Evolutionary conservation across 2,113 vertebrate species (phyloP).

Genomic region (Leptosomus discolor): DNA sequence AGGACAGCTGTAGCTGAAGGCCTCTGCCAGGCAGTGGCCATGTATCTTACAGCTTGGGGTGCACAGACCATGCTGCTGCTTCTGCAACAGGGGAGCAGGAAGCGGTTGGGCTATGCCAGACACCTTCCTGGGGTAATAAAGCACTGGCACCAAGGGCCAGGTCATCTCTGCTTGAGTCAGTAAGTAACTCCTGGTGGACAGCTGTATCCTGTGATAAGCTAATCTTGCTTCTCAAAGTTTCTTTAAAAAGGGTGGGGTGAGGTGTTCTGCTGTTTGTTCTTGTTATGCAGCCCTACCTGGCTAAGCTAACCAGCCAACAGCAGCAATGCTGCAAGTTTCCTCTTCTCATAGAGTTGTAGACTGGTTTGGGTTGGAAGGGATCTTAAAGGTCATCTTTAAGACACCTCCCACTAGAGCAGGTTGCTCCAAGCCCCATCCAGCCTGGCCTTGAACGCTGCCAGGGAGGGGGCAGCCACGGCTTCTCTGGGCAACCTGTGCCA

Average conservation of each 20-base stretch:
- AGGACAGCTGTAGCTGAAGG: not conserved
- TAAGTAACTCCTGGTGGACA: too few relatives aligned
- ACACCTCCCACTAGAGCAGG: not conserved
- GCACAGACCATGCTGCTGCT: fast-evolving
- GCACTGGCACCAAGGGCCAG: not conserved
- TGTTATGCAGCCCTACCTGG: not conserved
- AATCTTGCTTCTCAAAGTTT: not conserved
- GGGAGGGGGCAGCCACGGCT: too few relatives aligned
- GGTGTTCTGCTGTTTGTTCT: not conserved
- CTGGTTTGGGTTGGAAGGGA: not conserved
- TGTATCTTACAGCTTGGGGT: not conserved
- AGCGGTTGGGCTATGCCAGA: not conserved
- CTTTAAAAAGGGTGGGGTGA: not conserved
- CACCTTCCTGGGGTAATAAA: too few relatives aligned
- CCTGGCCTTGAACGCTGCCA: too few relatives aligned
- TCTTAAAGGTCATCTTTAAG: not conserved
- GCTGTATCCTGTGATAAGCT: not conserved
- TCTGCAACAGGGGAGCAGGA: not conserved
- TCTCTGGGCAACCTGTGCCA: too few relatives aligned
- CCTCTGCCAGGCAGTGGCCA: not conserved
- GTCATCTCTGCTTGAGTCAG: not conserved
- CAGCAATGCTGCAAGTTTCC: not conserved
- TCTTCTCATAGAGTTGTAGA: too few relatives aligned
- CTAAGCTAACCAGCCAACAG: not conserved
- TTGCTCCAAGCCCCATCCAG: too few relatives aligned